These are phyloP conservation scores for Rafetus swinhoei DNA, from an alignment of 2,113 vertebrate genomes.

Conservation along the genomic window DNA sequence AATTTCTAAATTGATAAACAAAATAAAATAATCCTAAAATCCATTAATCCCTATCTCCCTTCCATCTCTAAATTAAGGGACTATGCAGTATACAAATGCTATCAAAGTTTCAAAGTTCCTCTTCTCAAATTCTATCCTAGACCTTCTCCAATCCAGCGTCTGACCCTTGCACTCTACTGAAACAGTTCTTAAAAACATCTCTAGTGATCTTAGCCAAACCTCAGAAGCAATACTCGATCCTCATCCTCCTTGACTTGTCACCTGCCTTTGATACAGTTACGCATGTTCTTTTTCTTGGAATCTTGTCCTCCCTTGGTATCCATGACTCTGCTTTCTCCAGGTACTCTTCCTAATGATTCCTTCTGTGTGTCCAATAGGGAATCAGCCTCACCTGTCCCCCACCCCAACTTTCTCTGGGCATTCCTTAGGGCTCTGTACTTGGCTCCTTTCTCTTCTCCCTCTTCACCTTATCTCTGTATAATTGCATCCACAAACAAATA, in stretches of 20 bases:
- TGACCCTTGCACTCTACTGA: background rate
- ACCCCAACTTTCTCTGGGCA: background rate
- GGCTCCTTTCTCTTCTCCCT: background rate
- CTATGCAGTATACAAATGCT: background rate
- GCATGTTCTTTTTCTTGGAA: background rate
- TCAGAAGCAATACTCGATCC: background rate
- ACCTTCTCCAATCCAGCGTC: background rate
- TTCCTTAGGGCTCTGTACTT: background rate
- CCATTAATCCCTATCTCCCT: background rate
- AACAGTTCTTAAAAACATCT: background rate
- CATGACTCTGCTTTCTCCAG: background rate
- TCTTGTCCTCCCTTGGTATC: background rate
- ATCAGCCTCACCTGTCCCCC: background rate
- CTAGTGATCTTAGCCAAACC: background rate
- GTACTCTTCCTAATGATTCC: background rate
- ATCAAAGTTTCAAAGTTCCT: background rate
- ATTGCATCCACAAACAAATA: background rate
- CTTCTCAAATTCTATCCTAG: background rate
- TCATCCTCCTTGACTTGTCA: background rate
- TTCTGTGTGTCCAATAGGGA: background rate
- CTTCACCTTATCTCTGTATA: background rate
- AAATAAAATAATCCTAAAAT: background rate
- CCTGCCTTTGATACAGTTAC: background rate
- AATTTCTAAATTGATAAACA: too few species aligned
- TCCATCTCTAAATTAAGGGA: background rate